Percentiles rank a stretch among this genome's conserved stretches.
Evolutionary conservation across 2,113 vertebrate species (phyloP).

Genomic region (Chloroceryle aenea): DNA sequence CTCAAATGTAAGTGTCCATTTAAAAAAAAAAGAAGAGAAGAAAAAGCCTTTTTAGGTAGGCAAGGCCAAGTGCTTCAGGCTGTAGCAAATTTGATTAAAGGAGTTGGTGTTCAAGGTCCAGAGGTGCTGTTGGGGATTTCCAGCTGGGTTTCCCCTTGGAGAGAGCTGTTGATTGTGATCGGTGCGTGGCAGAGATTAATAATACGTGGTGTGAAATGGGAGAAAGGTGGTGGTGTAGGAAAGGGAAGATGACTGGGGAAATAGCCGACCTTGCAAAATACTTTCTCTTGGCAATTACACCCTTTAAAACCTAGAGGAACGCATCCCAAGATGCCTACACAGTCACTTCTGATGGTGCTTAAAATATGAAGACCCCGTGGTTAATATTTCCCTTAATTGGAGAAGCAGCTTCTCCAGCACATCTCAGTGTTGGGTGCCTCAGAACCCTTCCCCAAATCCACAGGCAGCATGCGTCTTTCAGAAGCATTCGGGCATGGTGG

Average conservation of each 20-base stretch:
- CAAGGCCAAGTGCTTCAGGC: background rate
- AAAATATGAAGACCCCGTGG: background rate
- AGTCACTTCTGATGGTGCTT: background rate
- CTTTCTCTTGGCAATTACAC: background rate
- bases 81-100: background rate
- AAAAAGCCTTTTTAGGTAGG: background rate
- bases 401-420: background rate
- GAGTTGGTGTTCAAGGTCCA: background rate
- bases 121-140: conserved; percentile 31
- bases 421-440: background rate
- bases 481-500: accelerated
- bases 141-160: background rate
- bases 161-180: accelerated
- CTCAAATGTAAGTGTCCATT: background rate
- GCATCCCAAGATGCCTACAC: background rate
- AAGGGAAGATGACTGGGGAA: background rate
- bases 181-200: background rate
- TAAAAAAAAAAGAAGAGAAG: background rate
- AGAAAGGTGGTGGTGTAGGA: background rate
- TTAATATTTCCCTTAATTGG: background rate
- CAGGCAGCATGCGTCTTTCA: background rate
- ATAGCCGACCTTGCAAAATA: background rate
- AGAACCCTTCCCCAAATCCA: background rate
- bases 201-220: background rate
- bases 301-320: background rate